Base-by-base conservation (phyloP, 2,888 invertebrate genomes). In the Trachelus stipa region DNA sequence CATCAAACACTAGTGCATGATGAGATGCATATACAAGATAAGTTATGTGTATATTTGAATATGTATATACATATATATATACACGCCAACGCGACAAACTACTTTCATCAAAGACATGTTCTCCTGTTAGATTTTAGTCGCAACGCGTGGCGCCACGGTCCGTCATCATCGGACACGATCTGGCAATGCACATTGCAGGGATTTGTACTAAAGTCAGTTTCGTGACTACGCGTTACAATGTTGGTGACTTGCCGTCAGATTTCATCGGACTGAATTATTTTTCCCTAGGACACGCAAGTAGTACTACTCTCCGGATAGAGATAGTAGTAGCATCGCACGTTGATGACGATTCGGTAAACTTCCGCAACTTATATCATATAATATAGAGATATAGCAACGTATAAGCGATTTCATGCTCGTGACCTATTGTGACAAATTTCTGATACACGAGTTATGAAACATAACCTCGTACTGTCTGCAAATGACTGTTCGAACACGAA, bases 101-200 rank as follows among this genome's bases (percentile, higher is more conserved):
- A 23, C 76, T 76, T 80, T 77, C 76, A 77, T 68, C 33, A 34
- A n/a, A 31, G 9, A 73, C 77, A 80, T 85, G 83, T 74, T 79
- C 74, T 77, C 84, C 84, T 81, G 83, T 75, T 84, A 69, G 56
- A 77, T 81, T 81, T 82, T 81, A 83, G 83, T 84, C 81, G 79
- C 76, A 81, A 80, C 78, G 82, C 80, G 81, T 84, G 82, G 81
- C 82, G 83, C 80, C 80, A 82, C 80, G 78, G 77, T 81, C 77
- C 40, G 76, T 80, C 79, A 80, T 71, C 71, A 33, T 23, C 31
- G 31, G 78, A 69, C 73, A 56, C 77, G 71, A 78, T 33, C 80
- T 40, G 30, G 40, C 71, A 31, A 74, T 30, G 40, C 68, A 68
- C 37, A 11, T 75, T 56, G 56, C 56, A 23, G 31, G 33, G 40